Evolutionary conservation across 2,797 vertebrate genomes (phyloP).

Genomic region (Siniperca obscura): DNA sequence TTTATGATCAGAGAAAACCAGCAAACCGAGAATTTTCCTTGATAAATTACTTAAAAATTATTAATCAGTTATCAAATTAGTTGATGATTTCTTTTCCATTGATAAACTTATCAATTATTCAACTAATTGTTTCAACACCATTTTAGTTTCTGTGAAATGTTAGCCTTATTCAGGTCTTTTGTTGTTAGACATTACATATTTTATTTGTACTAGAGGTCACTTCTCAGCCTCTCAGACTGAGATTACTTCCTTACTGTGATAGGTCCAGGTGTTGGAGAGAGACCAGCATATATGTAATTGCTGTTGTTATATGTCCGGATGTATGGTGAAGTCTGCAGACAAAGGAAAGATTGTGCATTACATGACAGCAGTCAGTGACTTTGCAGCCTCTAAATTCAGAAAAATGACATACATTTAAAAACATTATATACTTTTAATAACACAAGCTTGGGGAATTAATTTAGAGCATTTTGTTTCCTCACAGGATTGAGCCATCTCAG

Average conservation of each 20-base stretch:
- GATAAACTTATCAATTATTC: background rate
- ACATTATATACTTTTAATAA: background rate
- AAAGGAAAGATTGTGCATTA: slow-evolving; percentile 17
- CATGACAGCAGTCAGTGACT: background rate
- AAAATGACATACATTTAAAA: background rate
- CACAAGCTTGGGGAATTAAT: background rate
- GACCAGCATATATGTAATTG: slow-evolving; percentile 80
- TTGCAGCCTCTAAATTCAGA: background rate
- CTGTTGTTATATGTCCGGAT: slow-evolving; percentile 89
- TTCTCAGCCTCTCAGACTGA: background rate
- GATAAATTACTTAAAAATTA: background rate
- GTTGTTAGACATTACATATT: background rate
- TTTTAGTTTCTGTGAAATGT: background rate
- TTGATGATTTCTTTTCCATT: too few relatives aligned
- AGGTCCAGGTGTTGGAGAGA: slow-evolving; percentile 76
- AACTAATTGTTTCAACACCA: background rate
- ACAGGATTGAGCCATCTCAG: background rate
- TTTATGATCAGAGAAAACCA: background rate
- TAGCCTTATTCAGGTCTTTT: background rate
- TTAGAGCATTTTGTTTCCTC: background rate
- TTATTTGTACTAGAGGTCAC: background rate
- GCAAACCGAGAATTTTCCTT: background rate
- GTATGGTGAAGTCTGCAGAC: slow-evolving; percentile 82
- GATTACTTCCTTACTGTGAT: slow-evolving; percentile 79
- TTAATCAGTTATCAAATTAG: background rate